phyloP scores from a whole-genome alignment of 2,888 invertebrate species.

The Archips crataeganus region DNA sequence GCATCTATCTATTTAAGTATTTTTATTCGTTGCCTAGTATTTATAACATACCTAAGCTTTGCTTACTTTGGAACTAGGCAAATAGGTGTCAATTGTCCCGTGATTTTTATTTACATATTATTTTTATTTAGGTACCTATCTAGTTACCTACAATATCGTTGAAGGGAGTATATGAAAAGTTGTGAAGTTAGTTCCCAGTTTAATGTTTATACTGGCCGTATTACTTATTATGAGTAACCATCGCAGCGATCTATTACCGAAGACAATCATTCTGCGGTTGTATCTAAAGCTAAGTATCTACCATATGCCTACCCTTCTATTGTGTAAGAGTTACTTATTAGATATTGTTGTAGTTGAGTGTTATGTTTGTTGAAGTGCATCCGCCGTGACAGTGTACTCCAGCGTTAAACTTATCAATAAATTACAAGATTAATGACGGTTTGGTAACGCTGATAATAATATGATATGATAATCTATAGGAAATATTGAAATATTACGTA shows the following conservation, averaged over 20 bases:
- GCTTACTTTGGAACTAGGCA: too few relatives aligned
- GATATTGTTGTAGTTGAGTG: slow-evolving; percentile 21
- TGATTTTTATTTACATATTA: too few relatives aligned
- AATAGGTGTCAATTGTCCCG: too few relatives aligned
- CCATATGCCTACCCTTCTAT: neutral
- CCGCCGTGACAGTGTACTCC: slow-evolving; percentile 58
- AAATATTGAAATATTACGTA: slow-evolving; percentile 53
- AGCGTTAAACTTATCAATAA: slow-evolving; percentile 57
- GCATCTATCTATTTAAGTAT: too few relatives aligned
- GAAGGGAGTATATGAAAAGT: neutral
- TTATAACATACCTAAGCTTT: too few relatives aligned
- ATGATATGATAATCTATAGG: slow-evolving; percentile 59
- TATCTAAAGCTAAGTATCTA: neutral
- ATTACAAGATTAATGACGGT: slow-evolving; percentile 63
- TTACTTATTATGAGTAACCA: neutral
- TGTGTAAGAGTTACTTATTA: slow-evolving; percentile 16
- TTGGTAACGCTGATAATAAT: slow-evolving; percentile 59
- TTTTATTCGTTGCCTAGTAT: too few relatives aligned
- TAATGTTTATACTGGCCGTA: neutral
- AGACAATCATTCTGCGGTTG: neutral
- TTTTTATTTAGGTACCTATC: too few relatives aligned
- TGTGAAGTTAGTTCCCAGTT: neutral
- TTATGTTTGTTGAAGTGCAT: slow-evolving; percentile 48
- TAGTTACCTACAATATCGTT: too few relatives aligned
- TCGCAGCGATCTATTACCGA: neutral